A percentile compares a stretch with the other conserved stretches of the same genome.
These are phyloP conservation scores for Siniperca chuatsi DNA, from an alignment of 2,113 vertebrate genomes.

Conservation along the genomic window DNA sequence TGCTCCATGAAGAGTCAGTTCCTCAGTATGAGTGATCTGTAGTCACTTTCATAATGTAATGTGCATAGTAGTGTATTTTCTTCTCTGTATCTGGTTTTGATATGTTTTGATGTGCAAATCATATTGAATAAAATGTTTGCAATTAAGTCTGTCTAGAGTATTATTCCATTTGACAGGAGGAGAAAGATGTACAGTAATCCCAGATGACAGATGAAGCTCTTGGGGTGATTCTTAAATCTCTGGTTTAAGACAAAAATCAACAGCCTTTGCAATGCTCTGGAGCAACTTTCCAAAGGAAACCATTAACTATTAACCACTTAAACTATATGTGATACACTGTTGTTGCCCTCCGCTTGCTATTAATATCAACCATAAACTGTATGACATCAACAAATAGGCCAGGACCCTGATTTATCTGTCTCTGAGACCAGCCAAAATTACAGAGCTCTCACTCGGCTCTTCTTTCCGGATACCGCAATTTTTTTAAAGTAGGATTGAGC, in stretches of 20 bases:
- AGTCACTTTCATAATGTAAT: constrained; percentile 52
- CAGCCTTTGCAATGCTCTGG: too few relatives aligned
- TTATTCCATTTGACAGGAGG: constrained; percentile 4
- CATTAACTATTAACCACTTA: not conserved
- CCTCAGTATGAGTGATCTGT: constrained; percentile 57
- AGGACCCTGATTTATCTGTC: not conserved
- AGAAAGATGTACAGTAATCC: not conserved
- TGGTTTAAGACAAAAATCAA: not conserved
- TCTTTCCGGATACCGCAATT: not conserved
- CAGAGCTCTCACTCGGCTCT: constrained; percentile 27
- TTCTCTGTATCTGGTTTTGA: constrained; percentile 81
- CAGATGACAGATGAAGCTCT: not conserved
- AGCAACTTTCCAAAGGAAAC: not conserved
- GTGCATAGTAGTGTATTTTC: constrained; percentile 65
- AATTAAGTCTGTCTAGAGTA: constrained; percentile 12
- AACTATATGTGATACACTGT: not conserved
- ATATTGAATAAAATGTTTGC: constrained; percentile 82
- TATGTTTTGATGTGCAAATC: constrained; percentile 85
- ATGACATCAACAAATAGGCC: not conserved
- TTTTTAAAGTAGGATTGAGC: not conserved
- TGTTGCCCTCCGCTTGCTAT: too few relatives aligned
- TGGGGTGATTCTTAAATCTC: not conserved
- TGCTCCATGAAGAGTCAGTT: constrained; percentile 51
- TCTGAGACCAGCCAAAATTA: accelerated
- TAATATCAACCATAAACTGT: too few relatives aligned